phyloP scores from a whole-genome alignment of 2,797 vertebrate genomes.

The Coccyzus lansbergi region DNA sequence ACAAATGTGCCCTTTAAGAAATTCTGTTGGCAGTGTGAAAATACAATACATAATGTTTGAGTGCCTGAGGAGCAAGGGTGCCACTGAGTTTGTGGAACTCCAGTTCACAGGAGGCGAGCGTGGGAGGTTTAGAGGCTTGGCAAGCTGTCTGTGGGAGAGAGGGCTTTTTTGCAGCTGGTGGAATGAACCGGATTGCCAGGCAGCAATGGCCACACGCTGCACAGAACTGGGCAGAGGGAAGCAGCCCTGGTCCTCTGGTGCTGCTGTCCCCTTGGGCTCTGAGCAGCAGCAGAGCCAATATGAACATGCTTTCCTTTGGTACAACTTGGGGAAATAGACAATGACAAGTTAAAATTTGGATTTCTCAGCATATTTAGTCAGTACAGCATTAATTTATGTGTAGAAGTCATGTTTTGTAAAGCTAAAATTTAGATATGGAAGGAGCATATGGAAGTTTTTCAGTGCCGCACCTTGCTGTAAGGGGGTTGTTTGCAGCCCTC shows the following conservation, averaged over 20 bases:
- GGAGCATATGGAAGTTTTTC: background rate
- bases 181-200: background rate
- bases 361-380: background rate
- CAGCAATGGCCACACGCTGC: background rate
- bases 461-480: background rate
- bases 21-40: background rate
- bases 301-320: too few species aligned
- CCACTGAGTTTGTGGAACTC: background rate
- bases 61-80: background rate
- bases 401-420: background rate
- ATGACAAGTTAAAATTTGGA: accelerated
- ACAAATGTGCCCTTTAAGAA: background rate
- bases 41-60: background rate
- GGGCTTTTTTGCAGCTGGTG: accelerated
- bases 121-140: conserved; percentile 28
- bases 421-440: background rate
- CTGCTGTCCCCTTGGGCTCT: accelerated
- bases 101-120: background rate
- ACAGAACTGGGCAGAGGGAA: background rate
- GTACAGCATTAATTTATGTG: background rate
- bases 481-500: background rate
- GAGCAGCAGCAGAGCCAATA: background rate
- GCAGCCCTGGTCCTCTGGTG: background rate
- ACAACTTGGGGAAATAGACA: background rate
- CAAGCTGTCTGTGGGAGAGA: background rate